Base-by-base conservation (phyloP, 1,140 invertebrate genomes). In the Choristoneura fumiferana region DNA sequence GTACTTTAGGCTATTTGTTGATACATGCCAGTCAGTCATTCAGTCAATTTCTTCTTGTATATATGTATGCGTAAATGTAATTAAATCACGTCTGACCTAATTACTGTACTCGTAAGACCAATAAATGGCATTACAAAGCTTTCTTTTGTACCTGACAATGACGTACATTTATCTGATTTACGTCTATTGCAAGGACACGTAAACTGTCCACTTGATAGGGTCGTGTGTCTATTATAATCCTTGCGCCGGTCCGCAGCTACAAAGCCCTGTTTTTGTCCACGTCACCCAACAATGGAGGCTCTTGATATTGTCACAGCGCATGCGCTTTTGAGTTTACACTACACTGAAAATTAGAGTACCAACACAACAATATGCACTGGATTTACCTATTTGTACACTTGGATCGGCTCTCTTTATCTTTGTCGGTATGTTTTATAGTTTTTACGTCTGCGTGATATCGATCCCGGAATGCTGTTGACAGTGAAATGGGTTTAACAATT, bases 331-430 rank as follows among this genome's bases (percentile, higher is more conserved):
- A 87, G 76, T 86, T 89, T 85, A 84, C 84, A 87, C 84, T 75
- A 87, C 75, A 82, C 75, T 87, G 86, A 79, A 86, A 89, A 84
- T 84, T 84, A 71, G 77, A 89, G 85, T 81, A 68, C 78, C 69
- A 65, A 40, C 69, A 69, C 69, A 56, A 84, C 82, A 83, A 83
- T 85, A 79, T 82, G 71, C 64, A 71, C 75, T 68, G 76, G 65
- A 81, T 78, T 73, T 76, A 57, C 64, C 66, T 71, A 70, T 76
- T 73, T 73, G 62, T 79, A 6, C 22, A 6, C 22, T 64, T 67
- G 54, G 69, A 59, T 72, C 58, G 40, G 52, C 54, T 78, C 54
- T 78, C 74, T 84, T 80, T 83, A 78, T 78, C 78, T 83, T 67
- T 76, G 81, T 72, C 85, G 81, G 82, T 71, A 15, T 78, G 66